phyloP scores from a whole-genome alignment of 2,888 invertebrate species.

The Antheraea yamamai region DNA sequence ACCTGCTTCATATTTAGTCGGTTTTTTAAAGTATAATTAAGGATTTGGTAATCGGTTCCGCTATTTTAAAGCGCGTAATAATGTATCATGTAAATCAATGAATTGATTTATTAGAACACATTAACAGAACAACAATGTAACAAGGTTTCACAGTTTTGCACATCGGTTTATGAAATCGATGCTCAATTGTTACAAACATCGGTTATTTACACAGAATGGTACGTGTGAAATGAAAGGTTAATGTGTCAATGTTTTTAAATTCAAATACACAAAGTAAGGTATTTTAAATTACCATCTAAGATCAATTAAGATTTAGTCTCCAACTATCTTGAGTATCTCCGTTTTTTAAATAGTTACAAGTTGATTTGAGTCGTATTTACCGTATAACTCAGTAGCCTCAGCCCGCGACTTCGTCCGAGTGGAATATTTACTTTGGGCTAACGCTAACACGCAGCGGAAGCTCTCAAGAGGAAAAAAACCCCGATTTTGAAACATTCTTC shows the following conservation, averaged over 20 bases:
- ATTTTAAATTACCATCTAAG: neutral
- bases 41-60: neutral
- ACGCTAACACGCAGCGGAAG: too few relatives aligned
- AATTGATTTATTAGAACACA: slow-evolving; percentile 8
- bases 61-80: neutral
- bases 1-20: slow-evolving; percentile 5
- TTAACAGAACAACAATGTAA: slow-evolving; percentile 8
- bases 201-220: neutral
- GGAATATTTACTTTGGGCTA: too few relatives aligned
- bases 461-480: too few relatives aligned
- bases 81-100: neutral
- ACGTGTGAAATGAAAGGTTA: neutral
- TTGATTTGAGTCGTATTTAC: too few relatives aligned
- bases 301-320: neutral
- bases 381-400: too few relatives aligned
- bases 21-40: neutral
- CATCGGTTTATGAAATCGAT: neutral
- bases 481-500: too few relatives aligned
- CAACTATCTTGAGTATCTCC: neutral
- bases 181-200: neutral
- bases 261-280: neutral
- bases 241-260: neutral
- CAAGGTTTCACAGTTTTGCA: neutral
- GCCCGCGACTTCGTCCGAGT: too few relatives aligned
- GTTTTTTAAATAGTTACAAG: too few relatives aligned